Evolutionary conservation across 2,113 vertebrate genomes (phyloP), one percentile per base, ranked within the genome.

Genomic region (Sphaerodactylus townsendi): DNA sequence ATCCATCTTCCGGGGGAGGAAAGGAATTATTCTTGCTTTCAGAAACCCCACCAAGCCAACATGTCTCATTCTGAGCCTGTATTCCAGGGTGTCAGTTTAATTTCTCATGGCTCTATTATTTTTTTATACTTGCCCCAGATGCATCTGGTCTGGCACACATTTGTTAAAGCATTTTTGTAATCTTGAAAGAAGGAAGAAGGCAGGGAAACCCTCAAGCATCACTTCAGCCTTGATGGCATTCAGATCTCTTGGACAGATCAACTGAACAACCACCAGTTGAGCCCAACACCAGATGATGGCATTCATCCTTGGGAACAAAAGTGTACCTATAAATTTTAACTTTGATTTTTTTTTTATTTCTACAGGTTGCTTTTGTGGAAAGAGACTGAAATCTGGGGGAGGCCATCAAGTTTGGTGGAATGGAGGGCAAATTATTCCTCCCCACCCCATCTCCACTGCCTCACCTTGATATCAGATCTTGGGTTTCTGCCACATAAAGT

Each of bases 41-140:
- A 89, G 90, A 70, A 92, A 87, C 88, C 53, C 11, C 85, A 80
- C 72, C 77, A 79, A 93, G 90, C 35, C 0, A 3, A 59, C 3
- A 39, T 91, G 89, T 93, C 90, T 91, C 89, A 93, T 90, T 91
- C 89, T 88, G 88, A 92, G 90, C 85, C 83, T 88, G 65, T 88
- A 87, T 84, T 93, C 87, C 86, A 85, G 88, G 84, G 85, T 94
- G 92, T 93, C 92, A 92, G 85, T 93, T 95, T 93, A 89, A 94
- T 94, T 95, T 93, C 90, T 93, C 86, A 91, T 86, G 91, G 90
- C 89, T 90, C 79, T 87, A 66, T 90, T 91, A 88, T 93, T 89
- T 19, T 53, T 53, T 56, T 87, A 64, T 90, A 90, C 91, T 89
- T 10, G 28, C 89, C 37, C 77, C 92, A 84, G 88, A 88, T 87